Base-by-base conservation (phyloP, 1,140 invertebrate species). In the Neotoxoptera formosana region DNA sequence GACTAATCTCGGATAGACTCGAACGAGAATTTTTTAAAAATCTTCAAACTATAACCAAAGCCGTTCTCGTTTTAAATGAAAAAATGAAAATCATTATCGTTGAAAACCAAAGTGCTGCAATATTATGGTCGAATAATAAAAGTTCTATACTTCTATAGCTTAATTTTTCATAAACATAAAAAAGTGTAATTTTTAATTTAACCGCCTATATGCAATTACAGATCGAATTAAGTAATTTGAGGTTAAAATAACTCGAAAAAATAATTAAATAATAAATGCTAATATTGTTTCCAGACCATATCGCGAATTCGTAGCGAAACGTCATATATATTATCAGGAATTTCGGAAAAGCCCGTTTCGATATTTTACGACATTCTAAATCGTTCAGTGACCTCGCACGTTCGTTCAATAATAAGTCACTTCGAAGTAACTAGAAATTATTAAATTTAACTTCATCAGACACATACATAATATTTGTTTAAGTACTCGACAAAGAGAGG, bases 401-500 rank as follows among this genome's bases (percentile, higher is more conserved):
- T 41, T 60, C 25, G 7, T 90, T 53, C 21, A 90, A 90, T 23
- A 60, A 67, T 23, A 90, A 67, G n/a, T n/a, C n/a, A n/a, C n/a
- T n/a, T n/a, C n/a, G n/a, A 90, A 60, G 30, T 90, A 90, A 90
- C 67, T 91, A 8, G 21, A 30, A 90, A 60, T 45, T 34, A 91
- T 91, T 91, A 91, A 76, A 81, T 91, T 81, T 47, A 48, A 81
- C 90, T 76, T 91, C 67, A 76, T 81, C 67, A 81, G 60, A 34
- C 45, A 53, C 4, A 41, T n/a, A n/a, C n/a, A n/a, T n/a, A 41
- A 41, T 91, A 53, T 84, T 92, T 84, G 91, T 92, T 92, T 92
- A 83, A 83, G 45, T 92, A 84, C 91, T 92, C 76, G 91, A 92
- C 76, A 92, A 83, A 92, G 91, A 92, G 91, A 51, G 34, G 47